A percentile compares a stretch with the other conserved stretches of the same genome.
Evolutionary conservation across 2,113 vertebrate species (phyloP).

Genomic region (Seriola quinqueradiata): DNA sequence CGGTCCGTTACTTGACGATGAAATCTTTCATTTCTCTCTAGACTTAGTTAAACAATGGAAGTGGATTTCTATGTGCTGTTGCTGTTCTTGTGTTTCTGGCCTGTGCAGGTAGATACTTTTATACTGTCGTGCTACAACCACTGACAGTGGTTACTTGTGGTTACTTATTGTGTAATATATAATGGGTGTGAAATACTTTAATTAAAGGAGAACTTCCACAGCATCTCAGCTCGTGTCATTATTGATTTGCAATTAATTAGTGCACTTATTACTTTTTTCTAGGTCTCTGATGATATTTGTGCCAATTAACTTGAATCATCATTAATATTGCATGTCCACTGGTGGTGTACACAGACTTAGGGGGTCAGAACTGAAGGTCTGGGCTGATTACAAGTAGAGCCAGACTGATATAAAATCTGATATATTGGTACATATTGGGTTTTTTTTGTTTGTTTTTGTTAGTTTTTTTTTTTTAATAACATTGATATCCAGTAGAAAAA

Average conservation of each 20-base stretch:
- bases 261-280: neutral
- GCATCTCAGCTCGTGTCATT: constrained; percentile 12
- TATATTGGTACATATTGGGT: too few relatives aligned
- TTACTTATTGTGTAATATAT: constrained; percentile 39
- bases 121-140: constrained; percentile 49
- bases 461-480: too few relatives aligned
- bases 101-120: constrained; percentile 33
- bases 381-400: neutral
- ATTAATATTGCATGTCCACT: neutral
- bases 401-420: neutral
- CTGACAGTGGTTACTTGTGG: constrained; percentile 39
- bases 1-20: constrained; percentile 78
- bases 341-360: neutral
- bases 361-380: neutral
- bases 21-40: constrained; percentile 36
- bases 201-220: constrained; percentile 64
- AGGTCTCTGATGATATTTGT: neutral
- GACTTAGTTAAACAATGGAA: constrained; percentile 28
- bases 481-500: too few relatives aligned
- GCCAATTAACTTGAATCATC: neutral
- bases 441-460: too few relatives aligned
- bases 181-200: constrained; percentile 58
- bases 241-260: constrained; percentile 14
- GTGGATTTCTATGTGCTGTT: constrained; percentile 49
- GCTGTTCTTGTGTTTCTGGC: constrained; percentile 43